Base-by-base conservation (phyloP, 2,888 invertebrate species). In the Glaucopsyche alexis region DNA sequence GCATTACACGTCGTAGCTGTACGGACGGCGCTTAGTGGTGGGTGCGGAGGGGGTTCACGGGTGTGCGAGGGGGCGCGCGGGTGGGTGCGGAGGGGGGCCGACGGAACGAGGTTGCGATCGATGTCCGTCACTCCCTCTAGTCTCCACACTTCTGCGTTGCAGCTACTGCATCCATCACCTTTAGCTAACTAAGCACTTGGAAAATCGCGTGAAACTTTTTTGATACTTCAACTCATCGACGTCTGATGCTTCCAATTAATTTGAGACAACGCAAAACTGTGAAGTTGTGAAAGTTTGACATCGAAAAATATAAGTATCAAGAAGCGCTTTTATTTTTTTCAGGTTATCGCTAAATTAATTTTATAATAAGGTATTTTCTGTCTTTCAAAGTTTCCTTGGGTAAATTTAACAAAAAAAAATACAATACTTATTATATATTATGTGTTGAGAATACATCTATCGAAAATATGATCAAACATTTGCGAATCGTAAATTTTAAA, bases 61-160 rank as follows among this genome's bases (percentile, higher is more conserved):
- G 81, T 74, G 77, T 74, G 77, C 76, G 77, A n/a, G n/a, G 79
- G 74, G 73, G 77, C 9, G 50, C 29, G 65, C 42, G 65, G 80
- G 78, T 80, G 78, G 77, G 77, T 79, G 81, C 75, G 75, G 77
- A 76, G 78, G 79, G 74, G 73, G 77, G 77, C 77, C 77, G 72
- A 55, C 50, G 49, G 72, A 66, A 72, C 72, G 66, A 65, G 71
- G 71, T 60, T 64, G 78, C 78, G 83, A 91, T 91, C 91, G 91
- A 91, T 91, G 89, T 81, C 87, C 85, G 85, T 86, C 86, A 85
- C 87, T 81, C 80, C 79, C 83, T 82, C 82, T 85, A 67, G 67
- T 69, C 69, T 69, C 45, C 29, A 85, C 85, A 85, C 80, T 82
- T 82, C 81, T 81, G 80, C 85, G 84, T 79, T 86, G 85, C 87